Conservation (phyloP, 2,797 vertebrate genomes). For the Sternotherus odoratus region DNA sequence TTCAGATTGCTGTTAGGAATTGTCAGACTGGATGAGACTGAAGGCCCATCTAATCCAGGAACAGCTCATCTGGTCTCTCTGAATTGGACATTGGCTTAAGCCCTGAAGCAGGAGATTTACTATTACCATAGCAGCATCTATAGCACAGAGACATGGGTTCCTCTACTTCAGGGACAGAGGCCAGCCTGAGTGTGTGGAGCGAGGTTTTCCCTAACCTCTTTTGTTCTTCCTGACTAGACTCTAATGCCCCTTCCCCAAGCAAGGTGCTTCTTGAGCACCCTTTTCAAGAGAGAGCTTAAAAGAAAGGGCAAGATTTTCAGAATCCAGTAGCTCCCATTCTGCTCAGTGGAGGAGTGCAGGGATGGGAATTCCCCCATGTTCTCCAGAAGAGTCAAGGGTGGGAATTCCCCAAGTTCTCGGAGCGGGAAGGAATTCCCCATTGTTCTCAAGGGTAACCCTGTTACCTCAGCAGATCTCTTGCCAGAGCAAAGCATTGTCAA, state of each 20-base stretch:
- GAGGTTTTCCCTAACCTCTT: not conserved
- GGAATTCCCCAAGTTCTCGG: not conserved
- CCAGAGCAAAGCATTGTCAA: not conserved
- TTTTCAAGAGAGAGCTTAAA: not conserved
- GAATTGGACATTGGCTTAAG: not conserved
- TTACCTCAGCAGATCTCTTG: not conserved
- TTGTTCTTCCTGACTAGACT: not conserved
- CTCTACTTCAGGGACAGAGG: not conserved
- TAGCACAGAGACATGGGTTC: not conserved
- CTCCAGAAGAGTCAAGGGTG: too few relatives aligned
- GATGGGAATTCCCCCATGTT: too few relatives aligned
- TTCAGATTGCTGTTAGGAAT: not conserved
- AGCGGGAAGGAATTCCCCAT: too few relatives aligned
- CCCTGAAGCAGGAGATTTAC: not conserved
- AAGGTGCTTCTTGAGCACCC: not conserved
- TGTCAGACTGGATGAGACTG: not conserved
- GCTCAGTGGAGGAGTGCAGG: not conserved
- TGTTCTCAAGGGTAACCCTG: not conserved
- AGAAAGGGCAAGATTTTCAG: not conserved
- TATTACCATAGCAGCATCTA: not conserved
- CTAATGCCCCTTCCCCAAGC: not conserved
- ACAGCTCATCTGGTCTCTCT: too few relatives aligned
- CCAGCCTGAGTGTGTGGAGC: not conserved
- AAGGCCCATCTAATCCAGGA: not conserved
- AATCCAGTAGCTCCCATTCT: not conserved